Percentiles rank a stretch among this genome's conserved stretches.
Conservation (phyloP, 2,888 invertebrate genomes). For the Chrysina gloriosa region DNA sequence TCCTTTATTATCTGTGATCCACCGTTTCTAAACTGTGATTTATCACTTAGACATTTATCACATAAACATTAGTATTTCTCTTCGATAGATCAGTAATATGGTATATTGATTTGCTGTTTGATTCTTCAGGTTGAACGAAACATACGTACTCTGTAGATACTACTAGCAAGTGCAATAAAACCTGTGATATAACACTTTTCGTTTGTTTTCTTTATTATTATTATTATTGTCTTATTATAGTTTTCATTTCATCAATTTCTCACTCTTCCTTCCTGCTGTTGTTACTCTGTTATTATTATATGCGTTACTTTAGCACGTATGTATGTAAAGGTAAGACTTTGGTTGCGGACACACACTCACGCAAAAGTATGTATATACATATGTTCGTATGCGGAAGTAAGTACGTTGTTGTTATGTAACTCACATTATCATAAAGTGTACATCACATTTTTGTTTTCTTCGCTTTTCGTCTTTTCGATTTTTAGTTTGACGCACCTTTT, state of each 20-base stretch:
- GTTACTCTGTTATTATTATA: constrained; percentile 32
- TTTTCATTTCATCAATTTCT: too few species aligned
- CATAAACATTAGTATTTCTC: too few species aligned
- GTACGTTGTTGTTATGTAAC: constrained; percentile 38
- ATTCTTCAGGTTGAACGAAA: constrained; percentile 37
- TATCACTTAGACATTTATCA: too few species aligned
- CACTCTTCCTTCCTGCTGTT: constrained; percentile 10
- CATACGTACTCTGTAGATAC: constrained; percentile 38
- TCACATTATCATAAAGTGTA: too few species aligned
- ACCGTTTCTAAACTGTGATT: too few species aligned
- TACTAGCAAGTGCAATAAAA: constrained; percentile 58
- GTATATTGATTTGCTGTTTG: constrained; percentile 36
- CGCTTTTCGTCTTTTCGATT: constrained; percentile 34
- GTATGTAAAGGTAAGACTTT: constrained; percentile 27
- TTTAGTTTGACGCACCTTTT: constrained; percentile 29
- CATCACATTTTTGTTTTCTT: constrained; percentile 17
- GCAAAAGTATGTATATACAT: too few species aligned
- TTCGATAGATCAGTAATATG: constrained; percentile 35
- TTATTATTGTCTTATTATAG: constrained; percentile 21
- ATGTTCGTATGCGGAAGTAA: too few species aligned
- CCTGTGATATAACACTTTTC: constrained; percentile 57
- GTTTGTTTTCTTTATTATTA: constrained; percentile 46
- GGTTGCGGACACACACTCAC: too few species aligned
- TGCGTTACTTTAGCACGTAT: background rate
- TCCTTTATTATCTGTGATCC: too few species aligned